phyloP scores from a whole-genome alignment of 2,888 invertebrate species.

The Volucella inflata region DNA sequence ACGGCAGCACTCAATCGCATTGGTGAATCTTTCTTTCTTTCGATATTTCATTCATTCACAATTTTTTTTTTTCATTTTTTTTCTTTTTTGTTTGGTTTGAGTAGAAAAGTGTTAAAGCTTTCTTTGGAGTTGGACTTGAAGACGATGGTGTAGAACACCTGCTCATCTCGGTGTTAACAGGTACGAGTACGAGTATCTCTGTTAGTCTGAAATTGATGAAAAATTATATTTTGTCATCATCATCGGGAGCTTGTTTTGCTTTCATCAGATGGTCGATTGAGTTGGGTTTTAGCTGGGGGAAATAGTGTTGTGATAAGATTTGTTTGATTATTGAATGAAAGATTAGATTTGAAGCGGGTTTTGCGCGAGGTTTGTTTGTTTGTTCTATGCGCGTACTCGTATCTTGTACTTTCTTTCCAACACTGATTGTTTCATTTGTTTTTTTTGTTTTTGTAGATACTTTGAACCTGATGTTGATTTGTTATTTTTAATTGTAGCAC shows the following conservation, averaged over 20 bases:
- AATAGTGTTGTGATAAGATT: slow-evolving; percentile 56
- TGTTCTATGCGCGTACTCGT: slow-evolving; percentile 15
- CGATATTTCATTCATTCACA: slow-evolving; percentile 60
- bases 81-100: neutral
- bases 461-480: slow-evolving; percentile 16
- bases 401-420: slow-evolving; percentile 51
- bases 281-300: slow-evolving; percentile 20
- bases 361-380: neutral
- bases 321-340: slow-evolving; percentile 50
- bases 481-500: slow-evolving; percentile 50
- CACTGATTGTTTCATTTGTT: slow-evolving; percentile 7
- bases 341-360: slow-evolving; percentile 53
- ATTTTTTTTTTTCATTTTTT: neutral
- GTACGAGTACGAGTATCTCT: slow-evolving; percentile 34
- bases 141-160: slow-evolving; percentile 58
- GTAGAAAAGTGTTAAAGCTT: slow-evolving; percentile 54
- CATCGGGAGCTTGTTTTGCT: slow-evolving; percentile 41
- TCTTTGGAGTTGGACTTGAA: slow-evolving; percentile 31
- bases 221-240: slow-evolving; percentile 70
- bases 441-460: neutral
- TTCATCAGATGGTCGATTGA: neutral
- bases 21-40: slow-evolving; percentile 52
- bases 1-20: slow-evolving; percentile 29
- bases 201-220: slow-evolving; percentile 50
- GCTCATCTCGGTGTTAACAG: slow-evolving; percentile 67